Evolutionary conservation across 2,113 vertebrate genomes (phyloP), one percentile per base, ranked within the genome.

Genomic region (Forbesichthys papilliferus): DNA sequence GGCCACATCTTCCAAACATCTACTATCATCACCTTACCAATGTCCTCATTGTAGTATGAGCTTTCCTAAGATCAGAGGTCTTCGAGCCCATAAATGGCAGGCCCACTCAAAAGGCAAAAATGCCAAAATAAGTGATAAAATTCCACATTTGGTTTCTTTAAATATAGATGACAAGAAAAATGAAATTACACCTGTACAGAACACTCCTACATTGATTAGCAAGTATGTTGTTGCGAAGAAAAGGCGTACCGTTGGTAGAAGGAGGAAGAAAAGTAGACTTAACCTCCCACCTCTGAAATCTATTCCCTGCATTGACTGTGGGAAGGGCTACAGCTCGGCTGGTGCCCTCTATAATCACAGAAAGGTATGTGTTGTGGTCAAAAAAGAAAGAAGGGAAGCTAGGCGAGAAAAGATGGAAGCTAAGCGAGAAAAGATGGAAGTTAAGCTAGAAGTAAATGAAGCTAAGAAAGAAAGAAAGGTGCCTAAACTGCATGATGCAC

Each of bases 71-170:
- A 68, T 75, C 48, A 80, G 86, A 77, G 91, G 90, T 27, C 80
- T 93, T 42, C 86, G 86, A 20, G 90, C 91, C 57, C 92, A 94
- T 77, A 87, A 80, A 54, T 92, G 92, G 91, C 89, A 93, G 69
- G 90, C 83, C 18, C 92, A 93, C 67, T 73, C 84, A 0, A 77
- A 82, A 33, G 64, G 20, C 8, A 52, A 18, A 11, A 76, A 74
- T 61, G 9, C 57, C 34, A 79, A 78, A 53, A 61, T 11, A 0
- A 64, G 54, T 36, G 5, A 46, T 16, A 12, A 13, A 4, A 54
- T 76, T 62, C 57, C 11, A 2, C 64, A 66, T 10, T 18, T 53
- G 0, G 3, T 54, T 1, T 12, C 53, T 20, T 51, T 48, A 2
- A 70, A 49, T 49, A 61, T 69, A 12, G 9, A 59, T 0, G 65